These are phyloP conservation scores for Cryptophagus acutangulus DNA, from an alignment of 2,888 invertebrate species.

Conservation along the genomic window DNA sequence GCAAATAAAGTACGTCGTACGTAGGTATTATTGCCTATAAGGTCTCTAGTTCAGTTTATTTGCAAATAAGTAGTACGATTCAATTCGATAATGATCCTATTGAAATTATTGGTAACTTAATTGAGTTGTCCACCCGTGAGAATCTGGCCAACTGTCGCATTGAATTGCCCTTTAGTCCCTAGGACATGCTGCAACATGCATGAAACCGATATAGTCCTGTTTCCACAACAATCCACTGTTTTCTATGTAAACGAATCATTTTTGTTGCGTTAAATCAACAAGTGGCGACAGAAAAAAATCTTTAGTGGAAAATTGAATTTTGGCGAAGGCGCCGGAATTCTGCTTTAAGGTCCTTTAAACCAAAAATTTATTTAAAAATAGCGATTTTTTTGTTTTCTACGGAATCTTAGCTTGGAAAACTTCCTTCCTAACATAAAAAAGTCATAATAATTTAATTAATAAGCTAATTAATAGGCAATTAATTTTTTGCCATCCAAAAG, in stretches of 20 bases:
- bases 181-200: slow-evolving; percentile 16
- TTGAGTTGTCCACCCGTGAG: slow-evolving; percentile 16
- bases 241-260: slow-evolving; percentile 6
- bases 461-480: no score
- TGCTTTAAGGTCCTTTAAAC: no score
- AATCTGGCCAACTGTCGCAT: slow-evolving; percentile 12
- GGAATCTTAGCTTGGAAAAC: no score
- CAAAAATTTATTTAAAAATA: no score
- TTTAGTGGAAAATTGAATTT: no score
- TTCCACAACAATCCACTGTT: slow-evolving; percentile 5
- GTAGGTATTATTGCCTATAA: slow-evolving; percentile 22
- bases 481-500: no score
- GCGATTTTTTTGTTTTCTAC: no score
- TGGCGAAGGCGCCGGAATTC: no score
- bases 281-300: no score
- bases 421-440: no score
- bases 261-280: no score
- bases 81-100: slow-evolving; percentile 2
- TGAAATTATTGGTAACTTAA: slow-evolving; percentile 9
- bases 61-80: slow-evolving; percentile 2
- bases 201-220: slow-evolving; percentile 7
- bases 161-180: slow-evolving; percentile 10
- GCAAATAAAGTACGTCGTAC: slow-evolving; percentile 28
- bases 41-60: slow-evolving; percentile 6
- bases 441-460: no score